Evolutionary conservation across 2,113 vertebrate genomes (phyloP), one percentile per base, ranked within the genome.

Genomic region (Sturnira hondurensis): DNA sequence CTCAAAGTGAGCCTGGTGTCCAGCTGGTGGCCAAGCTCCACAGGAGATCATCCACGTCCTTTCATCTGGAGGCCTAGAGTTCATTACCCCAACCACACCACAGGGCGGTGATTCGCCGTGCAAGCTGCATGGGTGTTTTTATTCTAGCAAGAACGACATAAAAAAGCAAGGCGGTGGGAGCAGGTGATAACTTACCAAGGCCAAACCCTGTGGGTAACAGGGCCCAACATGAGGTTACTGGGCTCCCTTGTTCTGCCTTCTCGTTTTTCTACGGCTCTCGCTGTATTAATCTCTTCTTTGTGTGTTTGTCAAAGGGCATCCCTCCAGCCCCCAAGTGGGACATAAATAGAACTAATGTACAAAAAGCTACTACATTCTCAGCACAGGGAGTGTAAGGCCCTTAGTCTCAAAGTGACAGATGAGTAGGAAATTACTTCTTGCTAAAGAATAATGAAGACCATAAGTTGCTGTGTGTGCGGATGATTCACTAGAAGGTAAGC

Each of bases 321-420:
- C 68, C 67, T 89, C 36, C 38, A 73, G 4, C 71, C 86, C 91
- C 94, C 82, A 73, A 86, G 56, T 6, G 68, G 88, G 89, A 95
- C 91, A 93, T 86, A 96, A 95, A 95, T 56, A 97, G 95, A 96
- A 94, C 86, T 31, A 68, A 96, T 88, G 84, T 45, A 95, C 63
- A 90, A 90, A 43, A 71, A 95, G 56, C 78, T 56, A 96, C 91
- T 94, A 76, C 58, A 92, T 80, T 89, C 91, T 94, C 93, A 76
- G 91, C 86, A 86, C 76, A 45, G 24, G 73, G 56, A 92, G 43
- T 65, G 0, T 68, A 67, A 93, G 91, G 83, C 68, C 94, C 88
- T 91, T 91, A 83, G 96, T 87, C 95, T 93, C 86, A 90, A 96
- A 93, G 84, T 85, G 81, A 91, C 76, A 90, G 90, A 92, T 56